phyloP scores from a whole-genome alignment of 2,888 invertebrate genomes.

The Zaprionus obscuricornis region DNA sequence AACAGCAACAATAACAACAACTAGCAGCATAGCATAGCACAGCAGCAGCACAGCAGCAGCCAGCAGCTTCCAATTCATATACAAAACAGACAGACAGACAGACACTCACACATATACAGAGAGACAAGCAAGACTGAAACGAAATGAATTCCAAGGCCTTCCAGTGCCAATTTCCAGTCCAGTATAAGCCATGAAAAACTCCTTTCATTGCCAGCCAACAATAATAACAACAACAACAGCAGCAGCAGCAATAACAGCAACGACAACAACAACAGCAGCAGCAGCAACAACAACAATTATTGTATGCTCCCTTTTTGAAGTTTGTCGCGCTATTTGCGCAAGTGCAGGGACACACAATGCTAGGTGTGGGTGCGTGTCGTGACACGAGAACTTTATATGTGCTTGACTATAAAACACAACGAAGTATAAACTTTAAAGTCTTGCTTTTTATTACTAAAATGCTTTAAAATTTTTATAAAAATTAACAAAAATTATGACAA shows the following conservation, averaged over 20 bases:
- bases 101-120: neutral
- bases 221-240: slow-evolving; percentile 12
- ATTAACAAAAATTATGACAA: neutral
- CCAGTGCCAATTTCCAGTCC: slow-evolving; percentile 70
- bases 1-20: slow-evolving; percentile 16
- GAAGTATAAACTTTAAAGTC: no score
- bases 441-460: no score
- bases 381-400: slow-evolving; percentile 40
- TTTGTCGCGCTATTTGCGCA: slow-evolving; percentile 76
- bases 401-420: no score
- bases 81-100: slow-evolving; percentile 8
- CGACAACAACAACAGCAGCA: slow-evolving; percentile 20
- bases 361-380: slow-evolving; percentile 35
- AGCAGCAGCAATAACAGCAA: slow-evolving; percentile 15
- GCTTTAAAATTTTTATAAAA: no score
- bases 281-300: slow-evolving; percentile 38
- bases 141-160: slow-evolving; percentile 57
- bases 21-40: no score
- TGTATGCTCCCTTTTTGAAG: slow-evolving; percentile 74
- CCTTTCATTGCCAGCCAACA: slow-evolving; percentile 68
- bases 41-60: no score
- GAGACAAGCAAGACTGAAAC: neutral
- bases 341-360: slow-evolving; percentile 68
- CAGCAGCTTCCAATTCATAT: slow-evolving; percentile 37
- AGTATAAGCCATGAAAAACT: slow-evolving; percentile 59